Evolutionary conservation across 2,888 invertebrate species (phyloP).

Genomic region (Drosophila nr. fundita): DNA sequence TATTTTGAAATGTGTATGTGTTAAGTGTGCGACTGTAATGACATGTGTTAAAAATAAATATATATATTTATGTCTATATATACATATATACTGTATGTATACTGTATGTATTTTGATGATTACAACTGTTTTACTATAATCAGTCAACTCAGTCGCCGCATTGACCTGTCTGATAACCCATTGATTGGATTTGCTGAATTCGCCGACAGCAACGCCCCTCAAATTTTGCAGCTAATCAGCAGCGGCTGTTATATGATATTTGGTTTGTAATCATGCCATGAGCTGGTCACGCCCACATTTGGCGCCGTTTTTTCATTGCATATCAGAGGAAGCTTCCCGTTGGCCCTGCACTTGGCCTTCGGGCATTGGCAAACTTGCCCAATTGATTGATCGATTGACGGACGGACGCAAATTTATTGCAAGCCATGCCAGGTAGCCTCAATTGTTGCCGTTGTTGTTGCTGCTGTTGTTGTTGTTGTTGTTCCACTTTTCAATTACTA

Average conservation of each 20-base stretch:
- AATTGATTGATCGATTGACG: constrained; percentile 66
- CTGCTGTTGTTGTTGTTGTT: constrained; percentile 11
- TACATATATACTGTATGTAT: constrained; percentile 18
- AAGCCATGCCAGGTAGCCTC: constrained; percentile 42
- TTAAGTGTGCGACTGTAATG: constrained; percentile 56
- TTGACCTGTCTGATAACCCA: constrained; percentile 48
- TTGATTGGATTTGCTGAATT: constrained; percentile 8
- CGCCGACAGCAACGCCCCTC: constrained; percentile 61
- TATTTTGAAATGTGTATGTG: constrained; percentile 17
- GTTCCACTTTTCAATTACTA: constrained; percentile 17
- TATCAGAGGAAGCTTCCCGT: constrained; percentile 2
- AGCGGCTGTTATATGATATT: constrained; percentile 35
- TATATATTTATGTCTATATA: constrained; percentile 27
- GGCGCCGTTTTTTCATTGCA: constrained; percentile 57
- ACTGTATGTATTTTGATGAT: constrained; percentile 38
- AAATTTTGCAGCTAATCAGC: constrained; percentile 46
- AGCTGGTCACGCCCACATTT: constrained; percentile 61
- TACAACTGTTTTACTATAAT: constrained; percentile 22
- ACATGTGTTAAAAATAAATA: constrained; percentile 47
- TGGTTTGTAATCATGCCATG: constrained; percentile 2
- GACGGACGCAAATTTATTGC: constrained; percentile 43
- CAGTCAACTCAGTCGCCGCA: neutral
- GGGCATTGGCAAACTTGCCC: constrained; percentile 54
- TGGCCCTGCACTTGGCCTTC: constrained; percentile 53
- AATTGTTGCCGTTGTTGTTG: neutral